phyloP scores from a whole-genome alignment of 2,113 vertebrate genomes.

The Nyctereutes procyonoides region DNA sequence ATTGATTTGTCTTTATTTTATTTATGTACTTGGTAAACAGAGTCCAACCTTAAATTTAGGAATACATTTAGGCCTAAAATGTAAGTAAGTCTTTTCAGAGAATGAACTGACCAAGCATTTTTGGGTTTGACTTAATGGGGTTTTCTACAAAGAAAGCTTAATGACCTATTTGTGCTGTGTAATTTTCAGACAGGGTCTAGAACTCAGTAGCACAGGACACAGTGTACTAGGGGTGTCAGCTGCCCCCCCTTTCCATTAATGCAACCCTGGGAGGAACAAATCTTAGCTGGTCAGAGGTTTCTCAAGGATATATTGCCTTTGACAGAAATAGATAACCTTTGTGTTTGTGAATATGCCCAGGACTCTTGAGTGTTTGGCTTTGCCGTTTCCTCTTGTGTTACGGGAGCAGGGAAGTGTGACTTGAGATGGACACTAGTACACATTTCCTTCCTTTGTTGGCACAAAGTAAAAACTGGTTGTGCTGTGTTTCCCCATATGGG shows the following conservation, averaged over 20 bases:
- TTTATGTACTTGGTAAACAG: not conserved
- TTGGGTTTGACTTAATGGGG: not conserved
- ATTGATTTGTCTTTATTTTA: not conserved
- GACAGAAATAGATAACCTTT: not conserved
- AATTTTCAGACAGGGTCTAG: not conserved
- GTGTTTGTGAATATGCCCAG: not conserved
- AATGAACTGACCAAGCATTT: not conserved
- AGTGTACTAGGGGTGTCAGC: not conserved
- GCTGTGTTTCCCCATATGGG: not conserved
- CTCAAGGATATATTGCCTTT: not conserved
- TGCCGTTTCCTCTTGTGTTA: not conserved
- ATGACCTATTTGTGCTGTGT: not conserved
- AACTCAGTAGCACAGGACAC: no score
- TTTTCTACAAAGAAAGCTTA: not conserved
- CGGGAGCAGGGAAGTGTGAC: not conserved
- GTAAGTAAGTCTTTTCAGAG: not conserved
- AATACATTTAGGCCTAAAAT: not conserved
- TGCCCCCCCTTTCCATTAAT: not conserved
- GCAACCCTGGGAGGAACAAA: not conserved
- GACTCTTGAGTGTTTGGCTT: not conserved
- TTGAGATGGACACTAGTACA: not conserved
- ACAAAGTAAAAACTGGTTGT: not conserved
- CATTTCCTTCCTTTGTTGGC: not conserved
- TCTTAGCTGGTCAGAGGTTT: not conserved
- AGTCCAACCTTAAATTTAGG: not conserved